phyloP scores from a whole-genome alignment of 2,797 vertebrate genomes.

The Halcyon chelicuti region DNA sequence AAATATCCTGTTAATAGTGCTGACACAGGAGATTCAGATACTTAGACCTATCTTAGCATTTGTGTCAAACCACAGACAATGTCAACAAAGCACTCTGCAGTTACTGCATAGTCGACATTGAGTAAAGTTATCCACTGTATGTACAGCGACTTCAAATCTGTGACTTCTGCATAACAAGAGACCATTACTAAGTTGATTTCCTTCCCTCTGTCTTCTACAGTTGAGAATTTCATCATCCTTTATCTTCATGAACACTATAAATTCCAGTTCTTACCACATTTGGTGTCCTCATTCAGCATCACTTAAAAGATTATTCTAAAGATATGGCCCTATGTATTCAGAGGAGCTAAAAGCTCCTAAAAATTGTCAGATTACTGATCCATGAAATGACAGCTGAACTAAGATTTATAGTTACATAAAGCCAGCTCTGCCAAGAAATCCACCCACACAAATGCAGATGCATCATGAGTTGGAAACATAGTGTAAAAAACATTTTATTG shows the following conservation, averaged over 20 bases:
- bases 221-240: neutral
- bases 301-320: slow-evolving; percentile 14
- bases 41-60: neutral
- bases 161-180: neutral
- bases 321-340: slow-evolving; percentile 55
- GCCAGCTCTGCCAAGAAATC: slow-evolving; percentile 19
- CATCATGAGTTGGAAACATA: slow-evolving; percentile 11
- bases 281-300: neutral
- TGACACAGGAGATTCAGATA: neutral
- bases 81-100: neutral
- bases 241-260: neutral
- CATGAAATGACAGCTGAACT: slow-evolving; percentile 40
- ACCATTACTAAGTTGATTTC: neutral
- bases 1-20: neutral
- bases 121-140: neutral
- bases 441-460: slow-evolving; percentile 20
- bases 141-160: neutral
- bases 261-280: neutral
- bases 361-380: slow-evolving; percentile 48
- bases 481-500: neutral
- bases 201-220: neutral
- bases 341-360: slow-evolving; percentile 62
- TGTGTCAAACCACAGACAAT: neutral
- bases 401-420: slow-evolving; percentile 51
- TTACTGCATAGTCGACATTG: neutral